These are phyloP conservation scores for Urocolius indicus DNA, from an alignment of 2,113 vertebrate genomes.

Conservation along the genomic window DNA sequence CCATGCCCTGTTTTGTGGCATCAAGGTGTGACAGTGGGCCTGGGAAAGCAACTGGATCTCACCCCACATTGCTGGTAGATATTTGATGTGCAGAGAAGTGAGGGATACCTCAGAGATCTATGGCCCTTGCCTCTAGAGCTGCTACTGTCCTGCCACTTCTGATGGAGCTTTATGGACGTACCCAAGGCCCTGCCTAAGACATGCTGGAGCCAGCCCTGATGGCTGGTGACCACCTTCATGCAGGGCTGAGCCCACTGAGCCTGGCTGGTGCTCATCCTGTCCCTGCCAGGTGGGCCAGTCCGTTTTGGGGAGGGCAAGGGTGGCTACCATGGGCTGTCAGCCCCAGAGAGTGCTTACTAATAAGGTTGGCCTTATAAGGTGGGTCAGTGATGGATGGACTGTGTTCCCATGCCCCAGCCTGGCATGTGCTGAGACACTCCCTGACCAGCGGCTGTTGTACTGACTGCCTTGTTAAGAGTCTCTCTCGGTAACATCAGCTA, in stretches of 20 bases:
- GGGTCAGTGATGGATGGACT: conserved; percentile 77
- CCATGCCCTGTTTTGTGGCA: rapidly evolving
- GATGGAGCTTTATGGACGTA: rapidly evolving
- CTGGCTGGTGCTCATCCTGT: rapidly evolving
- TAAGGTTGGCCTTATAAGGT: conserved; percentile 74
- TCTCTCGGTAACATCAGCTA: conserved; percentile 77
- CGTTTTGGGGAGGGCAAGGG: neutral
- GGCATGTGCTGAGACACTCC: conserved; percentile 69
- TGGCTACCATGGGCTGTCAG: conserved; percentile 62
- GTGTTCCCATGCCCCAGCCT: conserved; percentile 55
- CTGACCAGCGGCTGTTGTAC: conserved; percentile 78
- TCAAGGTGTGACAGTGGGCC: neutral
- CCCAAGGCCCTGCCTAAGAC: rapidly evolving
- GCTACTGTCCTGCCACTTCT: neutral
- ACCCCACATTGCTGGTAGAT: rapidly evolving
- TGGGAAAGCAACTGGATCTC: neutral
- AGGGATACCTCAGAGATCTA: rapidly evolving
- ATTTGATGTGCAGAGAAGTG: rapidly evolving
- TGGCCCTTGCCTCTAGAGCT: neutral
- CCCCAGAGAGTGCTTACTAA: conserved; percentile 69
- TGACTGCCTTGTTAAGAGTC: conserved; percentile 81
- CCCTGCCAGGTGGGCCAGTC: neutral
- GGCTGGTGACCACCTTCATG: rapidly evolving
- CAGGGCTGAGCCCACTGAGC: neutral
- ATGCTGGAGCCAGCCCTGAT: rapidly evolving